Evolutionary conservation across 2,797 vertebrate species (phyloP).

Genomic region (Heliangelus exortis): DNA sequence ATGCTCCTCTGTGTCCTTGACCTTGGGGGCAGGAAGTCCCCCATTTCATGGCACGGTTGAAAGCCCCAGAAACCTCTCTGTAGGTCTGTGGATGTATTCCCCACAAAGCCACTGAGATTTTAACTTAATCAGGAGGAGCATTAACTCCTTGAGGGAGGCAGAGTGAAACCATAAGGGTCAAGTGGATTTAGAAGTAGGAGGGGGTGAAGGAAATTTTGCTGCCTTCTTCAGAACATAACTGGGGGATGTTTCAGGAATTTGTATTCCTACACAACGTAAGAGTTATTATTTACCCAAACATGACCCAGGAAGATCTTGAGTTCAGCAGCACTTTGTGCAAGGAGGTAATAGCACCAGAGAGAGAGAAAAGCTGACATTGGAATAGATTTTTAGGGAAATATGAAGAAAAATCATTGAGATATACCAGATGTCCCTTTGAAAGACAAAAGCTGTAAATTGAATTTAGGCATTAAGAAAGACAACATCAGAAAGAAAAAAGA

Average conservation of each 20-base stretch:
- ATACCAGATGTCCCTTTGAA: not conserved
- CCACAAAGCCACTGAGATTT: not conserved
- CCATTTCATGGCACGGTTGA: not conserved
- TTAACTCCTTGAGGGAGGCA: constrained; percentile 2
- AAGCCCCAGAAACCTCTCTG: not conserved
- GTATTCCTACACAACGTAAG: not conserved
- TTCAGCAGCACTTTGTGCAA: not conserved
- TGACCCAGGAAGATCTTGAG: not conserved
- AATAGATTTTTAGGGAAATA: not conserved
- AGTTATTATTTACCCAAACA: not conserved
- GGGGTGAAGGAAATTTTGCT: not conserved
- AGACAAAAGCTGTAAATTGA: constrained; percentile 25
- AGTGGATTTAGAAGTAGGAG: not conserved
- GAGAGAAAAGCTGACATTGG: not conserved
- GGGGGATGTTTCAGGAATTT: not conserved
- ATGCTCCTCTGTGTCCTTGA: not conserved
- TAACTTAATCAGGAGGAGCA: constrained; percentile 12
- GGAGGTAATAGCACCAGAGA: not conserved
- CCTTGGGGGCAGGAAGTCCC: not conserved
- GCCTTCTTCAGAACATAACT: not conserved
- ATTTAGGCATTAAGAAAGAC: constrained; percentile 67
- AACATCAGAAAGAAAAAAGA: constrained; percentile 65
- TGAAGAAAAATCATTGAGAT: constrained; percentile 9
- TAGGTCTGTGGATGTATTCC: not conserved
- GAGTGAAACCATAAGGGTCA: constrained; percentile 1